A percentile compares a stretch with the other conserved stretches of the same genome.
Conservation (phyloP, 2,888 invertebrate genomes). For the Crocallis elinguaria region DNA sequence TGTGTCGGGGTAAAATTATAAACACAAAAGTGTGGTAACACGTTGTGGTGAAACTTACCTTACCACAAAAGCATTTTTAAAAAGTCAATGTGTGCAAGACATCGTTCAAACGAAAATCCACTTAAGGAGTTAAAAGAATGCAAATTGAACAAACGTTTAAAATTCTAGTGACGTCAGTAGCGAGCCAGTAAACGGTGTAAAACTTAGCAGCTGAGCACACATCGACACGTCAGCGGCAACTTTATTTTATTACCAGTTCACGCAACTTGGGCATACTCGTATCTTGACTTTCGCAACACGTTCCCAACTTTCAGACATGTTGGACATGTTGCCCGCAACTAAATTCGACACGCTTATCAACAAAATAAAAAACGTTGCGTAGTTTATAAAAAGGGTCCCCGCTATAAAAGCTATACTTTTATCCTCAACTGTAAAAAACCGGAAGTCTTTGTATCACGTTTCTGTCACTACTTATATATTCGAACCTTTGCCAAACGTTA, state of each 20-base stretch:
- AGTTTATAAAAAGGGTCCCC: conserved; percentile 37
- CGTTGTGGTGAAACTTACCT: too few relatives aligned
- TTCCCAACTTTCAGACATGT: conserved; percentile 63
- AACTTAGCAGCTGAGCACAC: conserved; percentile 41
- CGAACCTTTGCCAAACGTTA: too few relatives aligned
- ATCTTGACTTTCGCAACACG: conserved; percentile 63
- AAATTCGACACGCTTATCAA: conserved; percentile 60
- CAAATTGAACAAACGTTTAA: conserved; percentile 16
- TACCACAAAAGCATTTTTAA: neutral
- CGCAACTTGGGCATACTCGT: conserved; percentile 51
- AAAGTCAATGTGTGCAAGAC: neutral
- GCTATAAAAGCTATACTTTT: conserved; percentile 10
- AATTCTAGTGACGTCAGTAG: conserved; percentile 17
- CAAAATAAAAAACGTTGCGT: conserved; percentile 44
- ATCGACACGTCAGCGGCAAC: conserved; percentile 53
- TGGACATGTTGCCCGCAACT: conserved; percentile 59
- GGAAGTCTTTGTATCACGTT: neutral
- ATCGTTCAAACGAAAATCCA: neutral
- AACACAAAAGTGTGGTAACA: too few relatives aligned
- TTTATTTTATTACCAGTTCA: conserved; percentile 68
- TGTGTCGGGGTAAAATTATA: too few relatives aligned
- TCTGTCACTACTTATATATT: neutral
- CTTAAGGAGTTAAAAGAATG: conserved; percentile 2
- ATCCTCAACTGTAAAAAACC: conserved; percentile 11
- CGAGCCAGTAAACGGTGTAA: conserved; percentile 19